A percentile compares a stretch with the other conserved stretches of the same genome.
Conservation (phyloP, 1,140 invertebrate species). For the Dreissena rostriformis region DNA sequence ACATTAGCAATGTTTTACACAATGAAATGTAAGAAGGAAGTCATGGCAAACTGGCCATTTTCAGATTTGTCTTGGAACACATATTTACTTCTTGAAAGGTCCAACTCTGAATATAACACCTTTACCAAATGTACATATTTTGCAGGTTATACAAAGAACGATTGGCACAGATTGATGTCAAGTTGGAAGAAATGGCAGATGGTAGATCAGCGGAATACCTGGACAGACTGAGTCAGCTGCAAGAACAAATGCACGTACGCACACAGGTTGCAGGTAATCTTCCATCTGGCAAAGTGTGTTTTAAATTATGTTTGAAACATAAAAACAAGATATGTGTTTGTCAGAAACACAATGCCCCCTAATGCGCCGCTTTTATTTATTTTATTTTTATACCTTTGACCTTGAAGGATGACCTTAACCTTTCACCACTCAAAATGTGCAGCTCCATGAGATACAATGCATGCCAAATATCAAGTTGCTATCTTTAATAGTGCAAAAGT, state of each 20-base stretch:
- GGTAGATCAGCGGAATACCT: constrained; percentile 94
- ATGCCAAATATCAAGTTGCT: too few species aligned
- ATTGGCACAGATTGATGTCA: constrained; percentile 91
- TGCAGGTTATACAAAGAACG: constrained; percentile 91
- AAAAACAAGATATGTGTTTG: too few species aligned
- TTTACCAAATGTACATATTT: constrained; percentile 1
- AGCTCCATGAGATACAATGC: too few species aligned
- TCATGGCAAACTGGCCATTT: not conserved
- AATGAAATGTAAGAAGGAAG: not conserved
- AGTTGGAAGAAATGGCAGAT: constrained; percentile 91
- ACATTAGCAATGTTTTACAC: too few species aligned
- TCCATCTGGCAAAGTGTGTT: too few species aligned
- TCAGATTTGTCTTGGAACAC: not conserved
- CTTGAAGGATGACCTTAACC: too few species aligned
- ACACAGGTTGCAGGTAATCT: constrained; percentile 91
- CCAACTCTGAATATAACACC: not conserved
- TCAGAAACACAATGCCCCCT: too few species aligned
- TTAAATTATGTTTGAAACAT: too few species aligned
- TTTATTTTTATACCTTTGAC: too few species aligned
- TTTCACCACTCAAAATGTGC: too few species aligned
- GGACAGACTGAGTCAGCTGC: constrained; percentile 90
- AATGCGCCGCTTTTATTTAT: too few species aligned
- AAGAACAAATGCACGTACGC: constrained; percentile 91
- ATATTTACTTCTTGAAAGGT: not conserved
- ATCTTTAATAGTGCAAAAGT: too few species aligned